Conservation (phyloP, 2,888 invertebrate species). For the Linnaemya tessellans region DNA sequence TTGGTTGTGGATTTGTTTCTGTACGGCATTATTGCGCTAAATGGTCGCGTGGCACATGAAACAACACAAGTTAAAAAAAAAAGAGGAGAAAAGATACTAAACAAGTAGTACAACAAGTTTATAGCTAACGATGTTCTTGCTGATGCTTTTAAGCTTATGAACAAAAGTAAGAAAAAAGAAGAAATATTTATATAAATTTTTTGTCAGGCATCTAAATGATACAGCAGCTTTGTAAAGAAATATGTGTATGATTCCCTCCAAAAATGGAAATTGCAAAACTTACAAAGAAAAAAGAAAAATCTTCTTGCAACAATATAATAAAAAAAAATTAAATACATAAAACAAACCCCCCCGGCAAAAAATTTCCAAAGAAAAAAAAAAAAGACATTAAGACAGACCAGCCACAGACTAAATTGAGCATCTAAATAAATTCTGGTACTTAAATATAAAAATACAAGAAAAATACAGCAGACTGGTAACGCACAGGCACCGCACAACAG, state of each 20-base stretch:
- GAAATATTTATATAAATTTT: background rate
- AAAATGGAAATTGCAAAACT: slow-evolving; percentile 68
- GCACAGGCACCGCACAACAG: background rate
- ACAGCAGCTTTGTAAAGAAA: slow-evolving; percentile 33
- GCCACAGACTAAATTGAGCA: slow-evolving; percentile 53
- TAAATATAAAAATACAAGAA: background rate
- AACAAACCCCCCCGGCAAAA: background rate
- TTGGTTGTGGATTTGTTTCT: background rate
- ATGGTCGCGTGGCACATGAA: slow-evolving; percentile 65
- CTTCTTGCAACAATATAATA: slow-evolving; percentile 46
- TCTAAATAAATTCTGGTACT: slow-evolving; percentile 1
- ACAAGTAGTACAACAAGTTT: slow-evolving; percentile 56
- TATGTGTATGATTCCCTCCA: slow-evolving; percentile 36
- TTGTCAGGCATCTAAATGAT: slow-evolving; percentile 41
- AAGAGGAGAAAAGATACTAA: background rate
- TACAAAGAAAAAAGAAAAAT: slow-evolving; percentile 22
- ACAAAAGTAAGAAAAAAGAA: slow-evolving; percentile 9
- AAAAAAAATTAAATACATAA: slow-evolving; percentile 37
- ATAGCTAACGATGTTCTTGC: slow-evolving; percentile 43
- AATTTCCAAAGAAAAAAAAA: background rate
- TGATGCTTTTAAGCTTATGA: slow-evolving; percentile 12
- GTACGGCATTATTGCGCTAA: slow-evolving; percentile 50
- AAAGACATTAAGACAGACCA: slow-evolving; percentile 43
- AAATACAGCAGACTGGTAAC: slow-evolving; percentile 36
- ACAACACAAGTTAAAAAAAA: slow-evolving; percentile 17